phyloP scores from a whole-genome alignment of 2,888 invertebrate genomes.

The Leptogaster cylindrica region DNA sequence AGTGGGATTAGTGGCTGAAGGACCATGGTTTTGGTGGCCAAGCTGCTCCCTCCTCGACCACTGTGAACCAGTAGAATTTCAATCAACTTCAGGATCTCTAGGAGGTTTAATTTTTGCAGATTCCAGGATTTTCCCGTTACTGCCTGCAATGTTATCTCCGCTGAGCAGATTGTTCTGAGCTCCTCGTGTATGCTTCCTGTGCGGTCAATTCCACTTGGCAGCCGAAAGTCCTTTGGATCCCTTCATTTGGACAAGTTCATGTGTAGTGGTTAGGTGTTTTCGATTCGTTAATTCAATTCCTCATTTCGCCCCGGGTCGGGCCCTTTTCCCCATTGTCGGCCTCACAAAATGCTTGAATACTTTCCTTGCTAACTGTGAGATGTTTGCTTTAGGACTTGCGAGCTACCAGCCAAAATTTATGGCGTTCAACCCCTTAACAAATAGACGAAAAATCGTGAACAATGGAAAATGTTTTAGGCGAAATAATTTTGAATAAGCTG shows the following conservation, averaged over 20 bases:
- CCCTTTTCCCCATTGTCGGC: neutral
- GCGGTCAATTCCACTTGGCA: constrained; percentile 10
- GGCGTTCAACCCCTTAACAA: too few relatives aligned
- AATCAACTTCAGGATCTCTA: constrained; percentile 18
- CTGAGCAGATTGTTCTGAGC: neutral
- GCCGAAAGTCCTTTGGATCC: neutral
- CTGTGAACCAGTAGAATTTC: too few relatives aligned
- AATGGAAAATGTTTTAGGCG: too few relatives aligned
- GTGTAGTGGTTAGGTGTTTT: constrained; percentile 5
- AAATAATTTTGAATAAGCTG: too few relatives aligned
- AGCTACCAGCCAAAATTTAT: too few relatives aligned
- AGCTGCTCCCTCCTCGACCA: constrained; percentile 7
- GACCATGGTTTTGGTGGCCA: neutral
- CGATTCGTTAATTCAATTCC: constrained; percentile 32
- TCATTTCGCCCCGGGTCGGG: neutral
- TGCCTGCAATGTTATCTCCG: neutral
- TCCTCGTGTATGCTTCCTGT: neutral
- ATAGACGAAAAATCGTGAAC: too few relatives aligned
- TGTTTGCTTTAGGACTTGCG: neutral
- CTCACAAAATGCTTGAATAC: neutral
- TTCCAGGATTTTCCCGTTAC: neutral
- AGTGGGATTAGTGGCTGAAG: neutral
- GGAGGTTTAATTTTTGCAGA: constrained; percentile 13
- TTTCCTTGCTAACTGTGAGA: neutral
- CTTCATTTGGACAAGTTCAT: neutral